Evolutionary conservation across 1,140 invertebrate species (phyloP).

Genomic region (Aricia agestis): DNA sequence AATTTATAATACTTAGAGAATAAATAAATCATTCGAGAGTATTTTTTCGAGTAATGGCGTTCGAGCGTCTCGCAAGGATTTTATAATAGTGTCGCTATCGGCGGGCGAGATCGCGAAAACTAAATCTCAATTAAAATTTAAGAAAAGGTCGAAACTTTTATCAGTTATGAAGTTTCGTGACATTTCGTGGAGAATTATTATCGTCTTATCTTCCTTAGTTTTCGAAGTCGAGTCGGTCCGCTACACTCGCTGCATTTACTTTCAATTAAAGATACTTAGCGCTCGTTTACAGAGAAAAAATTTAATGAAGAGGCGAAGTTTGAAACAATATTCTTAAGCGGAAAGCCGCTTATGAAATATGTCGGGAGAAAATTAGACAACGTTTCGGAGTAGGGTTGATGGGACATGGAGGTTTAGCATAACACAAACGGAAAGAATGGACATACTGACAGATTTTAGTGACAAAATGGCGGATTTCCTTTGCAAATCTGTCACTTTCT

Average conservation of each 20-base stretch:
- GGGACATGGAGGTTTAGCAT: too few relatives aligned
- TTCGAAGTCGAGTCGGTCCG: constrained; percentile 45
- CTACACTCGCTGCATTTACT: constrained; percentile 53
- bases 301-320: constrained; percentile 31
- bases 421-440: too few relatives aligned
- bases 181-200: constrained; percentile 70
- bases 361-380: constrained; percentile 56
- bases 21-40: background rate
- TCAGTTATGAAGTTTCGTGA: constrained; percentile 73
- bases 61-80: background rate
- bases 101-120: constrained; percentile 43
- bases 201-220: constrained; percentile 60
- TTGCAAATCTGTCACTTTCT: too few relatives aligned
- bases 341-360: constrained; percentile 26
- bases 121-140: constrained; percentile 72
- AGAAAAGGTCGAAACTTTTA: constrained; percentile 70
- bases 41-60: background rate
- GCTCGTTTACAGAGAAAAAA: constrained; percentile 22
- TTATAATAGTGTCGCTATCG: constrained; percentile 33
- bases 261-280: constrained; percentile 57
- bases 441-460: too few relatives aligned
- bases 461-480: too few relatives aligned
- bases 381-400: constrained; percentile 36
- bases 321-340: constrained; percentile 29
- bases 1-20: constrained; percentile 19